Evolutionary conservation across 23 tunicate genomes (phyloP), one percentile per base, ranked within the genome.

Genomic region (Ciona savignyi): DNA sequence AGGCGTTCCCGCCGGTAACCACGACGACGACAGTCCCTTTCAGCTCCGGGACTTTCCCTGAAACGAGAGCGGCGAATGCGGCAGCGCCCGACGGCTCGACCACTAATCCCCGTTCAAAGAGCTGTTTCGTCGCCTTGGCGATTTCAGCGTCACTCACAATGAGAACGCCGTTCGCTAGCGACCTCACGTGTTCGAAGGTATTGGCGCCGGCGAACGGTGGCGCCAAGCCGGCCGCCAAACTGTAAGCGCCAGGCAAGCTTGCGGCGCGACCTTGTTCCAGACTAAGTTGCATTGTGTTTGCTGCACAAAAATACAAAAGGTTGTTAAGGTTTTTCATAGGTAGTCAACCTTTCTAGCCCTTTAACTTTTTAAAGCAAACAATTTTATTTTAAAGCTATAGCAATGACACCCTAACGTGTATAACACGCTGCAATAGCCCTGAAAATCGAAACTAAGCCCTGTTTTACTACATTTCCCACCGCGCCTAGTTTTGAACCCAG

Each of bases 41-140:
- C 70, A 85, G 30, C 27, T 78, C 79, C 29, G 91, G 91, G 11
- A 85, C 62, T 85, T 85, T 85, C 22, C 67, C 63, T 25, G 71
- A 78, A 66, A 78, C 29, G 30, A 85, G 35, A 26, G 91, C 79
- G 11, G 83, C 91, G 67, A 85, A 85, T 15, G 91, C 68, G 2
- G 91, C 91, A 29, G 83, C 83, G 3, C 91, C 91, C 0, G 91
- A 82, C 64, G 83, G 81, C 51, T 85, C 91, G 32, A 67, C 83
- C 1, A 78, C 61, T 22, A 85, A 35, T 1, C 91, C 91, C 23
- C 67, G 65, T 21, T 60, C 56, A 60, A 62, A 85, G 21, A 85
- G 65, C 22, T 51, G 62, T 20, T 33, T 69, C 22, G 91, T 71
- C 48, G 91, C 91, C 2, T 1, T 51, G 6, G 71, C 83, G 23